Conservation (phyloP, 1,140 invertebrate species). For the Spodoptera litura region DNA sequence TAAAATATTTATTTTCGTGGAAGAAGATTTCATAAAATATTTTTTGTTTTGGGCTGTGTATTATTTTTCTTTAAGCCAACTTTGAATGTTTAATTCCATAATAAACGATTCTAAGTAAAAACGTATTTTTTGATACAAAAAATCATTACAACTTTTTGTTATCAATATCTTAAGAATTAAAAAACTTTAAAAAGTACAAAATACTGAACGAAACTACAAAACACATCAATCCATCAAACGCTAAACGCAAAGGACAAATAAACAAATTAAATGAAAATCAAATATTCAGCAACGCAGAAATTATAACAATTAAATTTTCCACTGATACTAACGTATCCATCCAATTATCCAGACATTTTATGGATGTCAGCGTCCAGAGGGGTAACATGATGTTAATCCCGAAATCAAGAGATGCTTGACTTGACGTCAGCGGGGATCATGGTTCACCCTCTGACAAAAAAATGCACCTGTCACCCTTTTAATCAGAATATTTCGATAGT, state of each 20-base stretch:
- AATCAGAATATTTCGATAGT: slow-evolving; percentile 17
- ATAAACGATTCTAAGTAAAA: neutral
- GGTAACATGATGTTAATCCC: slow-evolving; percentile 26
- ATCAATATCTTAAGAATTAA: too few relatives aligned
- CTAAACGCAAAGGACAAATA: too few relatives aligned
- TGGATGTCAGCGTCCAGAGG: slow-evolving; percentile 35
- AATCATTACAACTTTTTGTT: too few relatives aligned
- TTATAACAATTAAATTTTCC: slow-evolving; percentile 37
- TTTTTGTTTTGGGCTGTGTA: too few relatives aligned
- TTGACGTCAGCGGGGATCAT: neutral
- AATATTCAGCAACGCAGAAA: neutral
- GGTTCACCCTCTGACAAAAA: slow-evolving; percentile 19
- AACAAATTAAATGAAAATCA: neutral
- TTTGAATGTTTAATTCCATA: too few relatives aligned
- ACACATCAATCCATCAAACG: too few relatives aligned
- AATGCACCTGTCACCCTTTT: slow-evolving; percentile 37
- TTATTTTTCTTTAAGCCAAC: too few relatives aligned
- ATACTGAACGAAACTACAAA: too few relatives aligned
- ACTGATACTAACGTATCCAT: slow-evolving; percentile 1
- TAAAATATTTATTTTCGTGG: too few relatives aligned
- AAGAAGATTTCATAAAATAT: too few relatives aligned
- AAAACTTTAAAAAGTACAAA: too few relatives aligned
- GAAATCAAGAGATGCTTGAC: slow-evolving; percentile 40
- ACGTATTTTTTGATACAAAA: too few relatives aligned
- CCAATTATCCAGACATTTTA: slow-evolving; percentile 41